Conservation (phyloP, 30 jellyfish, hydroid and myxozoan species). For the Catostylus mosaicus region DNA sequence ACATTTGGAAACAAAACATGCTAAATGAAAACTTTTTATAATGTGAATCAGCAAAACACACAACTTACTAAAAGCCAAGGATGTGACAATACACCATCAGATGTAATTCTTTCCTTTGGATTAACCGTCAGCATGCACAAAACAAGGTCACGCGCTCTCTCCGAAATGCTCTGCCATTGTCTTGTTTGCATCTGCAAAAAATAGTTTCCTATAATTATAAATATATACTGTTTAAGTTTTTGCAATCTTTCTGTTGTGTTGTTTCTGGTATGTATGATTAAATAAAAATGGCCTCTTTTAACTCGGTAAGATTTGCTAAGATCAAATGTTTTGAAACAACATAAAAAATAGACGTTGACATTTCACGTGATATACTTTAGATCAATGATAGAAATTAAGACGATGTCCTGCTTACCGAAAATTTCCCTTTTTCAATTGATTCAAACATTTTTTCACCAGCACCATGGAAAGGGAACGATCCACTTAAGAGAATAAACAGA, state of each 20-base stretch:
- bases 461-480: constrained; percentile 88
- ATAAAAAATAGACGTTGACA: too few species aligned
- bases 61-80: constrained; percentile 88
- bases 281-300: too few species aligned
- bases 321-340: too few species aligned
- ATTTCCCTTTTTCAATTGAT: constrained; percentile 66
- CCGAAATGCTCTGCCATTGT: constrained; percentile 88
- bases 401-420: too few species aligned
- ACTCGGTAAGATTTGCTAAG: too few species aligned
- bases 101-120: constrained; percentile 81
- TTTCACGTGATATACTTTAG: too few species aligned
- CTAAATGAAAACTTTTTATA: background rate
- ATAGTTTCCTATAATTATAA: background rate
- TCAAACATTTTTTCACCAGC: constrained; percentile 77
- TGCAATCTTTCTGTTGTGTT: too few species aligned
- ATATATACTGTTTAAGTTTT: too few species aligned
- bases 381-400: too few species aligned
- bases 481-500: constrained; percentile 85
- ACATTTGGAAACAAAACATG: background rate
- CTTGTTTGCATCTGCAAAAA: constrained; percentile 81
- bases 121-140: constrained; percentile 72
- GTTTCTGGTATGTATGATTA: too few species aligned
- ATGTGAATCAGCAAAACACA: background rate
- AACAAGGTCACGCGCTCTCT: constrained; percentile 82
- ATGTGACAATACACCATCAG: constrained; percentile 82